Evolutionary conservation across 2,888 invertebrate species (phyloP), one percentile per base, ranked within the genome.

Genomic region (Dendrolimus houi): DNA sequence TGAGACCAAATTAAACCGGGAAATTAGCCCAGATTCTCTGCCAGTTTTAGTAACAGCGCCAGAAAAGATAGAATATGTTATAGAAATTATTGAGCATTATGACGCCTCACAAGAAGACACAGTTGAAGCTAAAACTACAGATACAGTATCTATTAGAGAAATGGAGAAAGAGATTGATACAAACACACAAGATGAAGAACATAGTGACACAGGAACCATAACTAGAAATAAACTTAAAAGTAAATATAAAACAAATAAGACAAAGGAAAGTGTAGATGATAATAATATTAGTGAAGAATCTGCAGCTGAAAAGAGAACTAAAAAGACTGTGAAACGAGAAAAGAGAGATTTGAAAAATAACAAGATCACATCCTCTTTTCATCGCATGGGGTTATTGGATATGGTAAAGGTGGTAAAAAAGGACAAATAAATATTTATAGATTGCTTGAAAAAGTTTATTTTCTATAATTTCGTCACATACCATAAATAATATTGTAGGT

Each of bases 321-420:
- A 47, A 47, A 10, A 7, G 9, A 47, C 47, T 9, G 12, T 42
- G 7, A 64, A 57, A 29, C 63, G 53, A 14, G 68, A 71, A 3
- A 75, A 62, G 17, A 62, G 73, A 3, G 66, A 74, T 17, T 61
- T 67, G 9, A 79, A 79, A 53, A 71, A 75, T 9, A 55, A 65
- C 0, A 54, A 68, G 3, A 8, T 81, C 3, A 78, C 75, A 58
- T 77, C 81, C 0, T 75, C 74, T 14, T 76, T 83, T 12, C 79
- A 73, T 57, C 68, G 71, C 2, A 63, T 79, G 70, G 83, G 84
- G 0, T 73, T 82, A 64, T 59, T 79, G 52, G 63, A 67, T 0
- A 61, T 81, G 0, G 79, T 79, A 52, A 57, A 67, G 8, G 72
- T 72, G 7, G 10, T 53, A 42, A 56, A 55, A 52, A 41, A 54